Evolutionary conservation across 2,888 invertebrate genomes (phyloP).

Genomic region (Onchidella celtica): DNA sequence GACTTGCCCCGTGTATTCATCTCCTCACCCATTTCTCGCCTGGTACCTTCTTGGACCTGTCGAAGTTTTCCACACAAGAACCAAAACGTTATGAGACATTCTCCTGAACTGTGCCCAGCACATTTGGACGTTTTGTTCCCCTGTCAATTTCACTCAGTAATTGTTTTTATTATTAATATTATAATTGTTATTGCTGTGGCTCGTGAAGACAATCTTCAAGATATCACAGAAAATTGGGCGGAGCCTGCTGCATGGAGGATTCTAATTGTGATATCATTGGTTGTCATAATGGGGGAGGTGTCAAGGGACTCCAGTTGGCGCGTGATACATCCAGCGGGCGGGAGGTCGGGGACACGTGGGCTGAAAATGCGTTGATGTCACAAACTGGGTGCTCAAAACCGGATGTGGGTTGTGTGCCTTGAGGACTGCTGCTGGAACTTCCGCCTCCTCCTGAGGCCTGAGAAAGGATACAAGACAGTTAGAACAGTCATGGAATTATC

Average conservation of each 20-base stretch:
- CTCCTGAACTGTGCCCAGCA: no score
- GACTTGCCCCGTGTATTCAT: no score
- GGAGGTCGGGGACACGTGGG: constrained; percentile 57
- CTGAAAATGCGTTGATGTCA: constrained; percentile 66
- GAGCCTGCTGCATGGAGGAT: constrained; percentile 22
- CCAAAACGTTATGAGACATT: no score
- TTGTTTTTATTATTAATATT: no score
- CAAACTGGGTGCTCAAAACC: constrained; percentile 59
- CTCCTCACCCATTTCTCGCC: no score
- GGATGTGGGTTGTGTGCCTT: constrained; percentile 56
- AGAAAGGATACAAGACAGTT: not conserved
- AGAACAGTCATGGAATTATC: no score
- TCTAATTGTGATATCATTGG: constrained; percentile 15
- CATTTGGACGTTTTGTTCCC: no score
- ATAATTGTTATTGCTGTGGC: no score
- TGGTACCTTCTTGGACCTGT: no score
- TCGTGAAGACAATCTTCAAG: not conserved
- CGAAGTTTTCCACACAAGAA: no score
- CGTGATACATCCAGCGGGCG: constrained; percentile 61
- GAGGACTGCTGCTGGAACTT: constrained; percentile 46
- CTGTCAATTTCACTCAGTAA: no score
- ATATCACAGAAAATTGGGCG: constrained; percentile 41
- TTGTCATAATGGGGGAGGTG: constrained; percentile 72
- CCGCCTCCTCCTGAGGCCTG: constrained; percentile 40
- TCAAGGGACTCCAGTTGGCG: constrained; percentile 70